Evolutionary conservation across 1,140 invertebrate species (phyloP).

Genomic region (Ceratitis capitata): DNA sequence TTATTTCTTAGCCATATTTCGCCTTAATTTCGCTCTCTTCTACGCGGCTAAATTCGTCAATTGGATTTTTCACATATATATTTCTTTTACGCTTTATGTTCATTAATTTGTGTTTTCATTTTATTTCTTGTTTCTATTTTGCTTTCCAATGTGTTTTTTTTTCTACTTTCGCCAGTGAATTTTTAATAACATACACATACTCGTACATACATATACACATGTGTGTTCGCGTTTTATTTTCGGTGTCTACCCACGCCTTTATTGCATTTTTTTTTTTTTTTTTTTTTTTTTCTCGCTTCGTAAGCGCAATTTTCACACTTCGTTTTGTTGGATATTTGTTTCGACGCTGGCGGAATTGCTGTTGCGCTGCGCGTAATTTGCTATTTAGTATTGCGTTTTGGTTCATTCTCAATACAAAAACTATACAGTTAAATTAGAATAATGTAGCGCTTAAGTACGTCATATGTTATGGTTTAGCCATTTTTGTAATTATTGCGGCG

Average conservation of each 20-base stretch:
- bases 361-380: constrained; percentile 1
- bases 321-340: not conserved
- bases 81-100: no score
- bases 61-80: constrained; percentile 21
- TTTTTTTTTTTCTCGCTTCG: no score
- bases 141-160: not conserved
- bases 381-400: not conserved
- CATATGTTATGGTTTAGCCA: not conserved
- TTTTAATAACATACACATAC: no score
- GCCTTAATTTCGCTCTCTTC: not conserved
- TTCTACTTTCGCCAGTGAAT: not conserved
- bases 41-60: constrained; percentile 8
- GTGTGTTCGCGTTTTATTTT: not conserved
- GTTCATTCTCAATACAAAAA: not conserved
- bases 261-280: constrained; percentile 22
- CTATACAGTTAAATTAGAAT: not conserved
- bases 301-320: constrained; percentile 16
- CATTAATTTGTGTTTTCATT: not conserved
- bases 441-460: not conserved
- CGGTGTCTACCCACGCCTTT: constrained; percentile 11
- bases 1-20: constrained; percentile 4
- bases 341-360: not conserved
- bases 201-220: no score
- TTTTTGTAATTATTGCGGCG: no score
- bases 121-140: not conserved